Percentiles rank a stretch among this genome's conserved stretches.
These are phyloP conservation scores for Hipposideros armiger DNA, from an alignment of 2,113 vertebrate genomes.

Conservation along the genomic window DNA sequence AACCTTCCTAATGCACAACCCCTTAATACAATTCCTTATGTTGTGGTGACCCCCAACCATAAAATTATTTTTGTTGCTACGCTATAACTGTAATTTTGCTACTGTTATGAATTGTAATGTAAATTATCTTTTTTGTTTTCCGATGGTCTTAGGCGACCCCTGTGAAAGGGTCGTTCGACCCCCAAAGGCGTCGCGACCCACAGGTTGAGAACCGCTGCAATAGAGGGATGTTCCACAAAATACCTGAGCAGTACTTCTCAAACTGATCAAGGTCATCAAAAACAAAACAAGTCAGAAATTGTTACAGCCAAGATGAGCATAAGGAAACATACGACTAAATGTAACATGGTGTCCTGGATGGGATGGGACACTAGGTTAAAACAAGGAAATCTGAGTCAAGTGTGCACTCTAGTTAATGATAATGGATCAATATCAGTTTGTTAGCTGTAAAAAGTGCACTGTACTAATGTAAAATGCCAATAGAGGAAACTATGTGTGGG, in stretches of 20 bases:
- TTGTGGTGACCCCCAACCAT: too few species aligned
- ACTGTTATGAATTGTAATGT: too few species aligned
- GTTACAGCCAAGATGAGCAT: background rate
- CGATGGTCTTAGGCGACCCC: too few species aligned
- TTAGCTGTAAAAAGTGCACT: background rate
- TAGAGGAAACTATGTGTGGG: background rate
- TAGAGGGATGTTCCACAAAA: background rate
- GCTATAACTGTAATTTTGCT: too few species aligned
- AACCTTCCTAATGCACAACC: too few species aligned
- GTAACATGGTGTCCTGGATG: background rate
- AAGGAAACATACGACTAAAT: background rate
- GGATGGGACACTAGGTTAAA: background rate
- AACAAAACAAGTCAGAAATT: background rate
- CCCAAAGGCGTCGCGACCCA: too few species aligned
- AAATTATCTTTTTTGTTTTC: too few species aligned
- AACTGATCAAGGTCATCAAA: background rate
- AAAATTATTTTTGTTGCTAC: too few species aligned
- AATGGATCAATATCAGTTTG: background rate
- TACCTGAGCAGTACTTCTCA: background rate
- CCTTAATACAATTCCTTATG: too few species aligned
- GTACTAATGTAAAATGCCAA: background rate
- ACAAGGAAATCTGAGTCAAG: background rate
- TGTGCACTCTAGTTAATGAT: background rate
- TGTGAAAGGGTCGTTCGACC: too few species aligned
- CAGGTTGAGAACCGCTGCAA: too few species aligned